Evolutionary conservation across 92 coral and sea anemone species (phyloP).

Genomic region (Desmophyllum pertusum): DNA sequence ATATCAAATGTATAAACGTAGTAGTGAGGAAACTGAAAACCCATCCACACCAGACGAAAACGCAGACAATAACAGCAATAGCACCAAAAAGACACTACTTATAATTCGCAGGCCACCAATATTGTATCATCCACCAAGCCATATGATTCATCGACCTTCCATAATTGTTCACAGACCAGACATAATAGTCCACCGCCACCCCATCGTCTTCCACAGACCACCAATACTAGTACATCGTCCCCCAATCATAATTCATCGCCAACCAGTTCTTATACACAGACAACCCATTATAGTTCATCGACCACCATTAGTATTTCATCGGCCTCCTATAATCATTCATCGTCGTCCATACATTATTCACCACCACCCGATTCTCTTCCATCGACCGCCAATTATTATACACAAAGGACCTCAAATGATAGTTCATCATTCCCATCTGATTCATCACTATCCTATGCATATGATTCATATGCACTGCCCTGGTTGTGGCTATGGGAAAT

Average conservation of each 20-base stretch:
- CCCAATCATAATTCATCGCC: slow-evolving; percentile 95
- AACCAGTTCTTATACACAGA: slow-evolving; percentile 84
- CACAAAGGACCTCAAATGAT: slow-evolving; percentile 86
- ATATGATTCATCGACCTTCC: slow-evolving; percentile 93
- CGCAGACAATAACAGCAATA: slow-evolving; percentile 56
- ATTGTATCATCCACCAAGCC: slow-evolving; percentile 97
- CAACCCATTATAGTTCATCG: slow-evolving; percentile 91
- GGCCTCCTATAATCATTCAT: slow-evolving; percentile 83
- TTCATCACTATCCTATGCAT: slow-evolving; percentile 92
- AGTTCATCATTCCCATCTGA: slow-evolving; percentile 80
- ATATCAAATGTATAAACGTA: slow-evolving; percentile 33
- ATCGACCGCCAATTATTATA: slow-evolving; percentile 88
- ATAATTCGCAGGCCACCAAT: slow-evolving; percentile 96
- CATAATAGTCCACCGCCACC: slow-evolving; percentile 94
- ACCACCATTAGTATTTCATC: slow-evolving; percentile 86
- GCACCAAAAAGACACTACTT: slow-evolving; percentile 85
- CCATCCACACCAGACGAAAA: slow-evolving; percentile 45
- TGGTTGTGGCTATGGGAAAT: slow-evolving; percentile 87
- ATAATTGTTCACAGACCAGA: slow-evolving; percentile 97
- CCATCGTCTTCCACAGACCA: slow-evolving; percentile 91
- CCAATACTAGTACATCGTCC: slow-evolving; percentile 92
- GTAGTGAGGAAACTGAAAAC: slow-evolving; percentile 47
- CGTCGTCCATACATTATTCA: slow-evolving; percentile 95
- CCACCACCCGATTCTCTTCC: slow-evolving; percentile 90
- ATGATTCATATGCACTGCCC: slow-evolving; percentile 87